These are phyloP conservation scores for Felis chaus DNA, from an alignment of 2,113 vertebrate genomes.

Conservation along the genomic window DNA sequence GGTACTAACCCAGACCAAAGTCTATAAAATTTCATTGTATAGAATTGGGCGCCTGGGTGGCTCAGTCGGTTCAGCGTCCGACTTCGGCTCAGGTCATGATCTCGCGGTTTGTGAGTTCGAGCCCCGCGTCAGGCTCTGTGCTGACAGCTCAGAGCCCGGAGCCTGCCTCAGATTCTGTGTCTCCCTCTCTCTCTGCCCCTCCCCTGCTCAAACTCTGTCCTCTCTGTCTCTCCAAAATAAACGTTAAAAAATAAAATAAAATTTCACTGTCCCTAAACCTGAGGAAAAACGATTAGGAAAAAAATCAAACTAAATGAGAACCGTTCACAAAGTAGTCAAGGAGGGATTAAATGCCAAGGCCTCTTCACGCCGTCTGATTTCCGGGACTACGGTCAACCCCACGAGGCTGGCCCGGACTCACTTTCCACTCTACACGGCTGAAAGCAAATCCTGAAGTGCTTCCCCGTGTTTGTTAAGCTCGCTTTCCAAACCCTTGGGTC, in stretches of 20 bases:
- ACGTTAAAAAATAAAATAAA: not conserved
- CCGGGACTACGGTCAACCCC: rapidly evolving
- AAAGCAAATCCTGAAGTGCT: not conserved
- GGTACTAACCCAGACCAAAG: not conserved
- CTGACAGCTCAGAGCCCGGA: too few species aligned
- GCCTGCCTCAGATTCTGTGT: too few species aligned
- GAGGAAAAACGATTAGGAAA: not conserved
- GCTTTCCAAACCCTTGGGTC: not conserved
- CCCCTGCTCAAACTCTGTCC: too few species aligned
- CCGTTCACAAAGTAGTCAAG: not conserved
- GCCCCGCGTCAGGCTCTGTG: too few species aligned
- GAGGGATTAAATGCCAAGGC: not conserved
- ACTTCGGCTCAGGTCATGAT: too few species aligned
- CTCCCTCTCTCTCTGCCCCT: too few species aligned
- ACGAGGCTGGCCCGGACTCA: rapidly evolving
- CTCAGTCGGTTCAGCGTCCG: too few species aligned
- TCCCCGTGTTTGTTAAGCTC: not conserved
- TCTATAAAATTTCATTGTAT: not conserved
- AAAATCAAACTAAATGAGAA: not conserved
- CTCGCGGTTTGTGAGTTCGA: too few species aligned
- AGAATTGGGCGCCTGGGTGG: too few species aligned
- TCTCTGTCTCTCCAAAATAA: too few species aligned
- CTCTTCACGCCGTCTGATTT: not conserved
- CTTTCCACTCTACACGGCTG: not conserved
- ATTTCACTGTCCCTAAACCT: not conserved